phyloP scores from a whole-genome alignment of 2,113 vertebrate genomes.

The Callocephalon fimbriatum region DNA sequence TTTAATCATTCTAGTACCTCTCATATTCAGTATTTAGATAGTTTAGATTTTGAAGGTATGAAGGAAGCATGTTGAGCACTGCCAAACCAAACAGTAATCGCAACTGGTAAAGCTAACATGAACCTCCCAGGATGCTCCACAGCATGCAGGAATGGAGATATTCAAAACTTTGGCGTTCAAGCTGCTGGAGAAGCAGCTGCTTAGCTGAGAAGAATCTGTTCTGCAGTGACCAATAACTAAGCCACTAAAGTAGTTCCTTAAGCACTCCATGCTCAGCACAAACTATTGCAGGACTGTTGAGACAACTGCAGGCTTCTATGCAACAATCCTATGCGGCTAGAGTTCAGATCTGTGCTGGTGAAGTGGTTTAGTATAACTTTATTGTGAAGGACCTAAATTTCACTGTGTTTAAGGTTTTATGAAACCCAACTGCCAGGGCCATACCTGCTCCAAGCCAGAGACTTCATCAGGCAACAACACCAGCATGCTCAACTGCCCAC shows the following conservation, averaged over 20 bases:
- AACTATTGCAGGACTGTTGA: not conserved
- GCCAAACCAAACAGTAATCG: not conserved
- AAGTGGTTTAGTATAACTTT: not conserved
- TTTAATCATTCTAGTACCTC: not conserved
- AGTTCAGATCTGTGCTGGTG: not conserved
- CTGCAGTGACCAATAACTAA: not conserved
- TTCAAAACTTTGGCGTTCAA: not conserved
- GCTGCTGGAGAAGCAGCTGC: not conserved
- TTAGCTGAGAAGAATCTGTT: not conserved
- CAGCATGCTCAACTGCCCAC: not conserved
- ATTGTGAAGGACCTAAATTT: not conserved
- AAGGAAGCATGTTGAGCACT: not conserved
- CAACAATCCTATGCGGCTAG: not conserved
- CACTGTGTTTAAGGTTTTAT: not conserved
- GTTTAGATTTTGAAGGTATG: not conserved
- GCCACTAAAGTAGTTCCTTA: not conserved
- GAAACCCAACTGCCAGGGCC: not conserved
- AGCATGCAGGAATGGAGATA: not conserved
- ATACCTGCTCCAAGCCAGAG: constrained; percentile 55
- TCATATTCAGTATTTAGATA: not conserved
- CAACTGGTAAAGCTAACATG: not conserved
- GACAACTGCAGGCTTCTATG: not conserved
- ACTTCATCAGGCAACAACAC: constrained; percentile 45
- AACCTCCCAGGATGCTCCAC: not conserved
- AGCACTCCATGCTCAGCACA: not conserved